Conservation (phyloP, 2,797 vertebrate species). For the Coranthus polyacanthus region DNA sequence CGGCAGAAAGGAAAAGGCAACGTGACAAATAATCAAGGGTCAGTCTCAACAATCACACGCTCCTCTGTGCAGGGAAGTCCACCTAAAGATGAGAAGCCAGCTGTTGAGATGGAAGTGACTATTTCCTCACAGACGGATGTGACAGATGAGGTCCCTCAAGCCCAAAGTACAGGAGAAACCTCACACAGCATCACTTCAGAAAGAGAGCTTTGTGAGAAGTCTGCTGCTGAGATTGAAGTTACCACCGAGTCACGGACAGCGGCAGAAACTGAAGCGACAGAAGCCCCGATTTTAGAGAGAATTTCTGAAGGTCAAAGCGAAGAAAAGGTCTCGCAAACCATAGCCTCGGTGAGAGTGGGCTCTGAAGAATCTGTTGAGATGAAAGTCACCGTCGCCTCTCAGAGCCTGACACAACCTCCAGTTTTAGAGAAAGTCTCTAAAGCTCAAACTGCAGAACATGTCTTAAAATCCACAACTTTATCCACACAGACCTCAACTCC, state of each 20-base stretch:
- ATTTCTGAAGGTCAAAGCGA: slow-evolving; percentile 14
- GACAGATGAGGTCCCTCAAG: slow-evolving; percentile 15
- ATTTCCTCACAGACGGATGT: slow-evolving; percentile 26
- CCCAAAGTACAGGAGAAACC: slow-evolving; percentile 22
- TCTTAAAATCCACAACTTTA: slow-evolving; percentile 5
- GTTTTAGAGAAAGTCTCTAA: slow-evolving; percentile 42
- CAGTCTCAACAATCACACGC: slow-evolving; percentile 75
- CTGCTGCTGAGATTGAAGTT: slow-evolving; percentile 29
- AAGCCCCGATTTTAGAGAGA: slow-evolving; percentile 17
- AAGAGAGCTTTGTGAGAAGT: slow-evolving; percentile 17
- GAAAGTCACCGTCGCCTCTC: slow-evolving; percentile 73
- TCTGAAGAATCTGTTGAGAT: slow-evolving; percentile 70
- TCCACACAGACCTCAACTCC: neutral
- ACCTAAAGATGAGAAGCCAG: slow-evolving; percentile 57
- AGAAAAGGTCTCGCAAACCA: neutral
- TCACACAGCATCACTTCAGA: slow-evolving; percentile 15
- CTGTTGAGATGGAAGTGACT: slow-evolving; percentile 39
- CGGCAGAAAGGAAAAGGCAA: slow-evolving; percentile 70
- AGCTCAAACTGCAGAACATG: slow-evolving; percentile 8
- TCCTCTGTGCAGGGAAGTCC: slow-evolving; percentile 74
- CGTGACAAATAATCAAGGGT: slow-evolving; percentile 53
- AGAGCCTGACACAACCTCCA: slow-evolving; percentile 33
- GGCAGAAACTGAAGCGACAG: slow-evolving; percentile 14
- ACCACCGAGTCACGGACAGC: slow-evolving; percentile 33
- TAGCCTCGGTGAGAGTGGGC: slow-evolving; percentile 1